phyloP scores from a whole-genome alignment of 2,113 vertebrate species.

The Theristicus caerulescens region DNA sequence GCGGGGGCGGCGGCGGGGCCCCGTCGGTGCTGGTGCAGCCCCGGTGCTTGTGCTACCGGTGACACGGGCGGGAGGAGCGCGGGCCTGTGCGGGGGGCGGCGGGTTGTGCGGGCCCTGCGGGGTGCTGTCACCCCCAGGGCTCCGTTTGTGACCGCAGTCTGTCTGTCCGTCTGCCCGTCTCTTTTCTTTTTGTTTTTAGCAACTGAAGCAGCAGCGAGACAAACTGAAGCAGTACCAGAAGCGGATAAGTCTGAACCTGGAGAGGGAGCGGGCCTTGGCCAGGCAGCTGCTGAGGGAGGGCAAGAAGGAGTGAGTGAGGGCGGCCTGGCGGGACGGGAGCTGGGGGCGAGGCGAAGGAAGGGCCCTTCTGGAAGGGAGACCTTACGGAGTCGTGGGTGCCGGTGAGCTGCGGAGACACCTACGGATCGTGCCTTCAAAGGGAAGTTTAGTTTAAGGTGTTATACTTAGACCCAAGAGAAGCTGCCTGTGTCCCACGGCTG shows the following conservation, averaged over 20 bases:
- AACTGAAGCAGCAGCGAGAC: conserved; percentile 96
- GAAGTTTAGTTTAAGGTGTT: no score
- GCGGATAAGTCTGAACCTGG: conserved; percentile 79
- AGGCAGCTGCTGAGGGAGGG: conserved; percentile 86
- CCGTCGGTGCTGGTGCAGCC: no score
- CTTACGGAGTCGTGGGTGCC: fast-evolving
- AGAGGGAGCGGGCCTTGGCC: conserved; percentile 84
- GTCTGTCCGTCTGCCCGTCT: background rate
- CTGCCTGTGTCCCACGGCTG: fast-evolving
- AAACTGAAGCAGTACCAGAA: conserved; percentile 91
- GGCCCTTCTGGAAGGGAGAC: background rate
- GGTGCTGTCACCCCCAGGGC: background rate
- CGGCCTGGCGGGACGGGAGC: no score
- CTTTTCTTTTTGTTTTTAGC: conserved; percentile 34
- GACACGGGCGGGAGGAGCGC: no score
- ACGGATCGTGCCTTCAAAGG: fast-evolving
- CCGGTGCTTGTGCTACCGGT: no score
- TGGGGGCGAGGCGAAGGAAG: fast-evolving
- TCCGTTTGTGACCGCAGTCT: background rate
- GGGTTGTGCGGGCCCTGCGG: no score
- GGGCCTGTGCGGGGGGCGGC: no score
- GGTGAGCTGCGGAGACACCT: fast-evolving
- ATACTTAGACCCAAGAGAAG: fast-evolving
- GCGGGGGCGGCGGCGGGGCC: no score
- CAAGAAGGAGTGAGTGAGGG: conserved; percentile 83